Percentiles rank a stretch among this genome's conserved stretches.
Conservation (phyloP, 2,113 vertebrate species). For the Vireo altiloquus region DNA sequence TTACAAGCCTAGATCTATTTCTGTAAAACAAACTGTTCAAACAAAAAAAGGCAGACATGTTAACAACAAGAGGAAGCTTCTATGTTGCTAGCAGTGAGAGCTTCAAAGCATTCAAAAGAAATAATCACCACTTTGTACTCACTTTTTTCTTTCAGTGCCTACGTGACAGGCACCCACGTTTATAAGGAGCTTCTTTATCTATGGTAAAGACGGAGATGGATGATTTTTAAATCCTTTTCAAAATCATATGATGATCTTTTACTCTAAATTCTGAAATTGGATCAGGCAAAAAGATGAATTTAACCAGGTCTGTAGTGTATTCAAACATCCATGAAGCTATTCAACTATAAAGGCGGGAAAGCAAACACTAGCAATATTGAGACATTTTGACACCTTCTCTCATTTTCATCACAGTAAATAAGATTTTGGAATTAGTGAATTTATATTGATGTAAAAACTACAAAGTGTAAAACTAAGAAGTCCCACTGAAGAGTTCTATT, state of each 20-base stretch:
- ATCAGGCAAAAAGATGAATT: background rate
- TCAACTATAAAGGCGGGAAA: background rate
- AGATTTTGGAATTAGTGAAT: background rate
- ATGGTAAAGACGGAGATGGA: background rate
- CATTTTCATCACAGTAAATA: background rate
- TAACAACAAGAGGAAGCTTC: background rate
- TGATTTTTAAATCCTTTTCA: background rate
- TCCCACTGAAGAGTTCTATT: background rate
- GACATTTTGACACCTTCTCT: background rate
- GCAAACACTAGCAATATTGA: background rate
- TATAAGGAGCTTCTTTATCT: background rate
- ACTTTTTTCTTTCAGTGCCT: background rate
- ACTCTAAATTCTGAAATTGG: background rate
- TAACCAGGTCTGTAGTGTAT: background rate
- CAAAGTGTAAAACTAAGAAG: background rate
- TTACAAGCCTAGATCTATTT: background rate
- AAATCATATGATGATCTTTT: background rate
- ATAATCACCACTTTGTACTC: background rate
- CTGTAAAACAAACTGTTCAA: conserved; percentile 1
- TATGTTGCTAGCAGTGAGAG: background rate
- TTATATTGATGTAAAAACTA: background rate
- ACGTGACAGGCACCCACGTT: background rate
- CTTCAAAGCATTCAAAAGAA: conserved; percentile 36
- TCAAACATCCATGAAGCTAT: background rate
- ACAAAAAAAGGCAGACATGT: background rate